A percentile compares a stretch with the other conserved stretches of the same genome.
These are phyloP conservation scores for Agrilus cyanescens DNA, from an alignment of 2,888 invertebrate genomes.

Conservation along the genomic window DNA sequence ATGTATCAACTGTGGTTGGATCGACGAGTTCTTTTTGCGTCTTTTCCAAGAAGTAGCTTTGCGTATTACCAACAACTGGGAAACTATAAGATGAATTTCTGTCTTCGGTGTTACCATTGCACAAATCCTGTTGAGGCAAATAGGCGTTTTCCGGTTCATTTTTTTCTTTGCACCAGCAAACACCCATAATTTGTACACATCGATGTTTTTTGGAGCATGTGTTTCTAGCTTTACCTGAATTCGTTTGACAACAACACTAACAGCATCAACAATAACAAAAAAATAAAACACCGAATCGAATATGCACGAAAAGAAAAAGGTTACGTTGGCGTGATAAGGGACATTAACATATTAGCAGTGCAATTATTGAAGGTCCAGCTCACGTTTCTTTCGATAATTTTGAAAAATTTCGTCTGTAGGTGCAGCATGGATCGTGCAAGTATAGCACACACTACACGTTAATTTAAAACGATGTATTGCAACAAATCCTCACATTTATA, in stretches of 20 bases:
- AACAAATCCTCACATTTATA: too few relatives aligned
- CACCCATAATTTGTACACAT: conserved; percentile 50
- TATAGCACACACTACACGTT: conserved; percentile 26
- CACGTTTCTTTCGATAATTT: not conserved
- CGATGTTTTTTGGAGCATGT: conserved; percentile 9
- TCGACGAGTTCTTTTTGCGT: conserved; percentile 25
- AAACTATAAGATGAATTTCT: too few relatives aligned
- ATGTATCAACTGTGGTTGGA: conserved; percentile 50
- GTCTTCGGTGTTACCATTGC: conserved; percentile 8
- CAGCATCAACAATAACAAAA: conserved; percentile 6
- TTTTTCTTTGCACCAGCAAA: conserved; percentile 63
- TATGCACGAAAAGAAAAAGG: conserved; percentile 10
- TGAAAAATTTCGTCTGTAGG: too few relatives aligned
- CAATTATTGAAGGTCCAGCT: conserved; percentile 8
- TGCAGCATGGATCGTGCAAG: too few relatives aligned
- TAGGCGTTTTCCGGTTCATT: conserved; percentile 41
- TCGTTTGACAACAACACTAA: too few relatives aligned
- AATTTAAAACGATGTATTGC: conserved; percentile 14
- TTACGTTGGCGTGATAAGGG: conserved; percentile 30
- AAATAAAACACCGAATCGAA: conserved; percentile 8
- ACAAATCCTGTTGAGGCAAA: conserved; percentile 24
- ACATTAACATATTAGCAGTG: conserved; percentile 24
- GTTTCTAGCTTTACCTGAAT: conserved; percentile 2
- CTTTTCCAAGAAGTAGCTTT: conserved; percentile 23
- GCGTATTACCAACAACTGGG: conserved; percentile 11